A percentile compares a stretch with the other conserved stretches of the same genome.
phyloP scores from a whole-genome alignment of 1,140 invertebrate genomes.

The Trachymyrmex cornetzi region DNA sequence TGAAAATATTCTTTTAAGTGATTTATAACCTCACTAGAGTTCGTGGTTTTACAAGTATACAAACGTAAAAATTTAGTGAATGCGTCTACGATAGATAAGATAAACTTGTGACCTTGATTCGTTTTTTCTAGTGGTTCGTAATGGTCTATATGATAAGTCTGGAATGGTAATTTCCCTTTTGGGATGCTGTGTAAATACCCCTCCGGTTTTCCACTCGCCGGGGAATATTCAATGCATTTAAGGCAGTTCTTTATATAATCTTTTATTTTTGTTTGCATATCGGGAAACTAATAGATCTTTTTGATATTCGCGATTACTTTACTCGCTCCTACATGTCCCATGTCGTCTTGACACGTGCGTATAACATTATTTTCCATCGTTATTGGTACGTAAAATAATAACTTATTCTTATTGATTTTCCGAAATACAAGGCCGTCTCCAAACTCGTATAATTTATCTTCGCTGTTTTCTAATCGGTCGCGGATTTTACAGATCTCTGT shows the following conservation, averaged over 20 bases:
- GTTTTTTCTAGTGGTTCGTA: slow-evolving; percentile 2
- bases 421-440: slow-evolving; percentile 18
- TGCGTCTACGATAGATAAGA: slow-evolving; percentile 22
- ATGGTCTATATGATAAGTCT: slow-evolving; percentile 19
- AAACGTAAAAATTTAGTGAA: slow-evolving; percentile 41
- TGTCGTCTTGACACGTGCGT: neutral
- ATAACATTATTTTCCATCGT: neutral
- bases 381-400: neutral
- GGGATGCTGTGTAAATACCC: neutral
- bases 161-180: slow-evolving; percentile 6
- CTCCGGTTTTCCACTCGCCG: neutral
- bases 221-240: slow-evolving; percentile 30
- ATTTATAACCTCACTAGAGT: neutral
- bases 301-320: slow-evolving; percentile 2
- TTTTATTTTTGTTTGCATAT: neutral
- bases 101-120: neutral
- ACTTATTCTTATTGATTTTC: neutral
- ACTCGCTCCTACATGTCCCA: neutral
- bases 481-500: neutral
- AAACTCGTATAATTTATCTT: slow-evolving; percentile 4
- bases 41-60: neutral
- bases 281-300: too few relatives aligned
- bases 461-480: neutral
- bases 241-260: slow-evolving; percentile 17
- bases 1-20: slow-evolving; percentile 23